Evolutionary conservation across 2,113 vertebrate genomes (phyloP), one percentile per base, ranked within the genome.

Genomic region (Callospermophilus lateralis): DNA sequence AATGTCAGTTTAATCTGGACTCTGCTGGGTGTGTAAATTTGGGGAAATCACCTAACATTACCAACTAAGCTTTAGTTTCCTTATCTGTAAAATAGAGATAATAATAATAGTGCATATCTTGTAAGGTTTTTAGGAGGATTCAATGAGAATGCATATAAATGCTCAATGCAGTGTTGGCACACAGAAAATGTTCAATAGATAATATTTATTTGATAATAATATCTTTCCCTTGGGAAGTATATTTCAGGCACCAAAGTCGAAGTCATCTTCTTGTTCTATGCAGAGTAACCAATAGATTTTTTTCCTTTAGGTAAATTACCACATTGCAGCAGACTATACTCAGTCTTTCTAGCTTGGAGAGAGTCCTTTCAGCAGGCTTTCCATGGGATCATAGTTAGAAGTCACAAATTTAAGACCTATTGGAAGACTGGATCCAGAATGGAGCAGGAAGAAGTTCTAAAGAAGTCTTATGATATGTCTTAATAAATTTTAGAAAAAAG

Each of bases 221-320:
- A 37, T 48, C 39, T 37, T 89, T 94, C 39, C 37, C 68, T 84
- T 73, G 67, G 34, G 77, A 42, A 26, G 1, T 58, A 17, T 42
- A 55, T 12, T 83, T 48, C 16, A 83, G 17, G 28, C n/a, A 83
- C 26, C 39, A 17, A 73, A 79, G 26, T n/a, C 3, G 91, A 68
- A 63, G 19, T 70, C 48, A 6, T 73, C 11, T 90, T 87, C 67
- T 42, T 26, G 58, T 39, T 83, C 32, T 67, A 11, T 70, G 2
- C 74, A 42, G 77, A 86, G 37, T 32, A 87, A 53, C 68, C 26
- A 86, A 30, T 83, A 72, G 39, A 8, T 63, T 55, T 89, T 90
- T 87, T 92, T 93, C 81, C 8, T 86, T 91, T 61, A 94, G 20
- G 68, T 74, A 30, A 86, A 87, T 81, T 68, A 61, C 20, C 61